Conservation (phyloP, 2,113 vertebrate species). For the Eonycteris spelaea region DNA sequence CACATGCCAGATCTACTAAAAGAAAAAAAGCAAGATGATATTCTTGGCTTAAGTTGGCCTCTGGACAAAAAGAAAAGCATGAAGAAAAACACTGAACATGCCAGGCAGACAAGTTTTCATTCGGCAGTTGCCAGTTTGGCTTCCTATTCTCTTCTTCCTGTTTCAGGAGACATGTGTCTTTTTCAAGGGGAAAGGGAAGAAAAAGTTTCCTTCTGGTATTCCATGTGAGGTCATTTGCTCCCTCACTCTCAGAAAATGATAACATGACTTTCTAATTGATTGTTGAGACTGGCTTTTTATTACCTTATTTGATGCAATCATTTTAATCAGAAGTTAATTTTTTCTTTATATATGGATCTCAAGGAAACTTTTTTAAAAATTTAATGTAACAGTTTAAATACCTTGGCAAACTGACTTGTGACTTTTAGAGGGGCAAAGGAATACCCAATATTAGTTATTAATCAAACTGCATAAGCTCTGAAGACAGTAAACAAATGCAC, state of each 20-base stretch:
- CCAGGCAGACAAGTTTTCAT: background rate
- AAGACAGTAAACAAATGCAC: background rate
- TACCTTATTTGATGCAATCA: background rate
- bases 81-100: background rate
- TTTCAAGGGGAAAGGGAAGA: background rate
- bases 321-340: background rate
- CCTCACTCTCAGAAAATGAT: background rate
- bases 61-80: slow-evolving; percentile 37
- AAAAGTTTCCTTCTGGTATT: background rate
- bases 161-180: background rate
- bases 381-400: background rate
- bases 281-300: background rate
- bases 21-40: slow-evolving; percentile 48
- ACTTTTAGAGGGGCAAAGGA: background rate
- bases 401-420: background rate
- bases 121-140: slow-evolving; percentile 26
- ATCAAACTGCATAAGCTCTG: background rate
- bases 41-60: slow-evolving; percentile 47
- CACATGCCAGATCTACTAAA: slow-evolving; percentile 21
- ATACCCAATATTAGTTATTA: background rate
- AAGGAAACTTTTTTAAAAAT: background rate
- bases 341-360: background rate
- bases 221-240: background rate
- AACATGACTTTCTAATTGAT: background rate
- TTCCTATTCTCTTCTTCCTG: background rate